Base-by-base conservation (phyloP, 1,140 invertebrate genomes). In the Arctopsyche grandis region DNA sequence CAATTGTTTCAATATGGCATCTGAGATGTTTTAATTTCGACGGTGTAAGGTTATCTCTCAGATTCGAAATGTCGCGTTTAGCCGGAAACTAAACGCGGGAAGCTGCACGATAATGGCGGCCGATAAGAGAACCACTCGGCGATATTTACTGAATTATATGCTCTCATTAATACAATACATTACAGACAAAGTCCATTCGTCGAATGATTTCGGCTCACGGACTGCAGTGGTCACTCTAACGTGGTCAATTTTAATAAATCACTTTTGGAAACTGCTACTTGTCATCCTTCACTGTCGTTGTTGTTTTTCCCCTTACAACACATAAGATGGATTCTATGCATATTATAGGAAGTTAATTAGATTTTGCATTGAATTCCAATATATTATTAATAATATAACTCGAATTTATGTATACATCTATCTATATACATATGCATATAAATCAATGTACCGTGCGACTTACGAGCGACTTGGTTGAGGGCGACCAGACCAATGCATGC, bases 11-110 rank as follows among this genome's bases (percentile, higher is more conserved):
- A 38, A 38, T 38, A 38, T 7, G 7, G 29, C 29, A 38, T 38
- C 29, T 38, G 29, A 38, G 29, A 38, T 38, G 29, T 38, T 38
- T 38, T 38, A 52, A 10, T 3, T 52, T 52, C 16, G 48, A 16
- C 44, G 44, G 44, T 52, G 16, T 52, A 52, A 74, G 70, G 70
- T 74, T 74, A 74, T 74, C 70, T 74, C 12, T 52, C 7, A 43
- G 22, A 70, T 70, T 70, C 69, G 14, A 70, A 70, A 70, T 70
- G 29, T 70, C 69, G 69, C 69, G 21, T 22, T 70, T 70, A 38
- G 38, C 69, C 70, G 70, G 70, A 74, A 74, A 74, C 70, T 38
- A 74, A 74, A 74, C 24, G 70, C 70, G 70, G 70, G 70, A 74
- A 74, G 38, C 70, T 74, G 70, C 38, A 38, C 46, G 70, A 74